These are phyloP conservation scores for Neodontobutis hainanensis DNA, from an alignment of 2,113 vertebrate species.

Conservation along the genomic window DNA sequence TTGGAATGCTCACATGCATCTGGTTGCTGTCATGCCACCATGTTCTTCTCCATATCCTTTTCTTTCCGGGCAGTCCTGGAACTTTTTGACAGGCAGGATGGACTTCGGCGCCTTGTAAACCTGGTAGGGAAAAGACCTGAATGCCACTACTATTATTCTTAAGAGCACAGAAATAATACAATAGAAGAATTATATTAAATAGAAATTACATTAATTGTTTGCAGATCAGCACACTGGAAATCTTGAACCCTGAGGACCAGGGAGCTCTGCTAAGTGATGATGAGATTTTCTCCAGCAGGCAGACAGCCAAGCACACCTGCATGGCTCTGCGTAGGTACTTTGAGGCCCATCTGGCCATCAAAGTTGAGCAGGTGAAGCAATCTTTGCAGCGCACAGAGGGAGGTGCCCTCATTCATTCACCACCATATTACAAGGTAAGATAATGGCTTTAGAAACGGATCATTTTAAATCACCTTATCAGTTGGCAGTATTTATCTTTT, in stretches of 20 bases:
- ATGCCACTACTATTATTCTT: slow-evolving; percentile 3
- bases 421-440: slow-evolving; percentile 94
- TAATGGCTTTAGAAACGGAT: background rate
- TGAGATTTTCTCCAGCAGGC: slow-evolving; percentile 98
- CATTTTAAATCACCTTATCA: no score
- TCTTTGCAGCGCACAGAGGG: slow-evolving; percentile 97
- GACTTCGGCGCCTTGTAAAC: slow-evolving; percentile 94
- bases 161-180: background rate
- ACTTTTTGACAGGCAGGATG: slow-evolving; percentile 96
- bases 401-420: slow-evolving; percentile 91
- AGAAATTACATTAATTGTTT: slow-evolving; percentile 31
- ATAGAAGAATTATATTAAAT: background rate
- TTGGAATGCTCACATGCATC: slow-evolving; percentile 99
- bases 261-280: slow-evolving; percentile 95
- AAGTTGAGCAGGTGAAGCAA: slow-evolving; percentile 98
- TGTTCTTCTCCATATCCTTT: slow-evolving; percentile 99
- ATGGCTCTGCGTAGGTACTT: slow-evolving; percentile 98
- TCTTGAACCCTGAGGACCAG: slow-evolving; percentile 96
- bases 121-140: slow-evolving; percentile 74
- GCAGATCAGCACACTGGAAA: slow-evolving; percentile 98
- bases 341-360: slow-evolving; percentile 96
- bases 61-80: slow-evolving; percentile 96
- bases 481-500: no score
- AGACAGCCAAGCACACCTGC: slow-evolving; percentile 98
- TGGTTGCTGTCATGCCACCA: slow-evolving; percentile 97